These are phyloP conservation scores for Rhagophthalmus giganteus DNA, from an alignment of 2,888 invertebrate genomes.

Conservation along the genomic window DNA sequence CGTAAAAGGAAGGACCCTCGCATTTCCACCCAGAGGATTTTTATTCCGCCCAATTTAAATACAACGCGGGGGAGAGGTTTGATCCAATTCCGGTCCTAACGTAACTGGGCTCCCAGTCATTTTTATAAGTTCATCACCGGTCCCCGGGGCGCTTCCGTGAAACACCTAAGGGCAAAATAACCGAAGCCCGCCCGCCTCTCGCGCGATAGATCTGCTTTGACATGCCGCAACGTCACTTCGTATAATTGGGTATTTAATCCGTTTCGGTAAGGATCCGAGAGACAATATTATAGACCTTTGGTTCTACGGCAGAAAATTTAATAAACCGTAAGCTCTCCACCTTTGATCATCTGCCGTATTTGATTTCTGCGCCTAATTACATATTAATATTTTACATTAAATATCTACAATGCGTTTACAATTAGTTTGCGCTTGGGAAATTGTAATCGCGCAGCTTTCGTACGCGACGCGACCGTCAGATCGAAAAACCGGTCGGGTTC, in stretches of 20 bases:
- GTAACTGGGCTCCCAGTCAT: background rate
- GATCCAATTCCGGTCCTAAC: background rate
- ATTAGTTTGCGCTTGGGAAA: too few species aligned
- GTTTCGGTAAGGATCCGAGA: slow-evolving; percentile 11
- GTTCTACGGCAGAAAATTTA: slow-evolving; percentile 14
- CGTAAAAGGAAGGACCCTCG: background rate
- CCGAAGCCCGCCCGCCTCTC: background rate
- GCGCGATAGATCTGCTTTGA: slow-evolving; percentile 17
- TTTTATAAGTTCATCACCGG: background rate
- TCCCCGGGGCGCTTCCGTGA: background rate
- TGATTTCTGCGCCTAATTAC: slow-evolving; percentile 15
- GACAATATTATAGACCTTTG: slow-evolving; percentile 21
- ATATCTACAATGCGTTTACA: slow-evolving; percentile 10
- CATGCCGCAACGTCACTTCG: slow-evolving; percentile 21
- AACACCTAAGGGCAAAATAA: background rate
- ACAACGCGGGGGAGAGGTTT: background rate
- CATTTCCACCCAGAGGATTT: background rate
- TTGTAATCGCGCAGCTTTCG: too few species aligned
- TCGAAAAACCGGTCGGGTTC: too few species aligned
- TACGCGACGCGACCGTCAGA: too few species aligned
- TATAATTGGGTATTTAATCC: slow-evolving; percentile 25
- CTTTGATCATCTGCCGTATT: slow-evolving; percentile 16
- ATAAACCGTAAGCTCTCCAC: slow-evolving; percentile 13
- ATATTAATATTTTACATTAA: slow-evolving; percentile 15
- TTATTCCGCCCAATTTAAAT: slow-evolving; percentile 2